Conservation (phyloP, 2,888 invertebrate species). For the Eristalis intricaria region DNA sequence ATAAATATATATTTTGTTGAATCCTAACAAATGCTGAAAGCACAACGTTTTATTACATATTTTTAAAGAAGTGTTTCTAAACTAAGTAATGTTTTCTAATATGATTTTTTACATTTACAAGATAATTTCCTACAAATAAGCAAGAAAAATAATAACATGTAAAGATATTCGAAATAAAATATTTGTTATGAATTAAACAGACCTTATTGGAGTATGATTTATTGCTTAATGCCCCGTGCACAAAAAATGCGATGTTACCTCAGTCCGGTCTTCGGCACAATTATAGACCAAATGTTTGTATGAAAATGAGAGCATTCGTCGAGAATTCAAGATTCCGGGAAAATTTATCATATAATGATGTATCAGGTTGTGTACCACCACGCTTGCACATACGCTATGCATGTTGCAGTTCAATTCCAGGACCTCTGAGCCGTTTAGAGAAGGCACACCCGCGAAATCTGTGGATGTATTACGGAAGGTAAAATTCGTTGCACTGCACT, state of each 20-base stretch:
- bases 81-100: conserved; percentile 36
- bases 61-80: conserved; percentile 27
- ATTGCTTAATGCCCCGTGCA: neutral
- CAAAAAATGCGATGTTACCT: neutral
- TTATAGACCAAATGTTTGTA: no score
- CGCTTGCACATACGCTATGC: no score
- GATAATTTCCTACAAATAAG: conserved; percentile 25
- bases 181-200: conserved; percentile 51
- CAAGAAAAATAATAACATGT: conserved; percentile 41
- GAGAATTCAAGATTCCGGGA: no score
- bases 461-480: no score
- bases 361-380: no score
- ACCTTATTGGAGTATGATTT: neutral
- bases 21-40: conserved; percentile 52
- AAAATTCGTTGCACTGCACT: no score
- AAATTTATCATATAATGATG: no score
- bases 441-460: no score
- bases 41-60: conserved; percentile 60
- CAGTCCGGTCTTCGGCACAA: neutral
- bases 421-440: no score
- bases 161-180: conserved; percentile 66
- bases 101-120: conserved; percentile 51
- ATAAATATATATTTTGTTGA: conserved; percentile 47
- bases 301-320: no score
- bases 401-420: no score